Evolutionary conservation across 2,113 vertebrate species (phyloP).

Genomic region (Prietella phreatophila): DNA sequence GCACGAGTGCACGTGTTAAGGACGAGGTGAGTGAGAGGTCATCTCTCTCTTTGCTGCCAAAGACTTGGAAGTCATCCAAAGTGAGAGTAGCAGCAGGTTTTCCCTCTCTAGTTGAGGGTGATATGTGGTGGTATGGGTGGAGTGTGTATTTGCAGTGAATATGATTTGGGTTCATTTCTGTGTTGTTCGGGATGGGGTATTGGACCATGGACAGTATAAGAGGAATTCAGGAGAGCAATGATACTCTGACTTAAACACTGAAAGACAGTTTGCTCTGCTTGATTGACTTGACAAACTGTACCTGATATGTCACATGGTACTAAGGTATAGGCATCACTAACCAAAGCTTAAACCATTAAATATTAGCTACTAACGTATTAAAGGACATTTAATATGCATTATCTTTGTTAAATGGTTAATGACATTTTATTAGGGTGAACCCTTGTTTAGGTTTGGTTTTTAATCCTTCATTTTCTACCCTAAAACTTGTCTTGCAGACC

Average conservation of each 20-base stretch:
- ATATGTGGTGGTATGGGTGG: slow-evolving; percentile 13
- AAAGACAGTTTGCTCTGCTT: neutral
- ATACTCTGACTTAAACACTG: neutral
- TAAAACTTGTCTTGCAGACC: neutral
- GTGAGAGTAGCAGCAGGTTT: slow-evolving; percentile 52
- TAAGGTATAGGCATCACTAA: neutral
- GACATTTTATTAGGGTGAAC: neutral
- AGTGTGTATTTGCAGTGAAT: slow-evolving; percentile 4
- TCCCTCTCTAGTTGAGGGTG: slow-evolving; percentile 38
- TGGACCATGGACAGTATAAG: neutral
- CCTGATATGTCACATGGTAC: neutral
- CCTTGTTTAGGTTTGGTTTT: neutral
- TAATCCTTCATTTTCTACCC: neutral
- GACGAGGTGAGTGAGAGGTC: slow-evolving; percentile 69
- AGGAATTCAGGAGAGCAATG: slow-evolving; percentile 3
- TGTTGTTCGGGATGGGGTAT: neutral
- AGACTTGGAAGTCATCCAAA: slow-evolving; percentile 68
- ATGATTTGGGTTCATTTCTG: neutral
- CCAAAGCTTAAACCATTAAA: neutral
- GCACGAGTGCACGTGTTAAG: slow-evolving; percentile 50
- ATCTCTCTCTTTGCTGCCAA: slow-evolving; percentile 62
- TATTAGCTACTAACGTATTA: neutral
- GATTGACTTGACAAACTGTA: neutral
- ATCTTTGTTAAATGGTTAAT: neutral
- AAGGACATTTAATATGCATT: neutral